Evolutionary conservation across 2,113 vertebrate genomes (phyloP).

Genomic region (Heterochromis multidens): DNA sequence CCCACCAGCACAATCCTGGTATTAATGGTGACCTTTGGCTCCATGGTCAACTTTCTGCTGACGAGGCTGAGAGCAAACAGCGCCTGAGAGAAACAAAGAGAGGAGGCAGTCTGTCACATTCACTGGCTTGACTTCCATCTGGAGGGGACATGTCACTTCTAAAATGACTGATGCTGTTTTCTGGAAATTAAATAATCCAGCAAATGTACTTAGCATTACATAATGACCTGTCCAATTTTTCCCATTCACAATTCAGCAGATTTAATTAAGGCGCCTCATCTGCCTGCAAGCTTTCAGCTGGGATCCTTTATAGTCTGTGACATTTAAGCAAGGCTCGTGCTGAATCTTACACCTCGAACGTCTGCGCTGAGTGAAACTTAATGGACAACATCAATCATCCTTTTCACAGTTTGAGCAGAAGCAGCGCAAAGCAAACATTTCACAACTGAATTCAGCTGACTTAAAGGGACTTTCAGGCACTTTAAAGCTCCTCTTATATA

Average conservation of each 20-base stretch:
- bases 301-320: neutral
- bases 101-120: neutral
- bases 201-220: neutral
- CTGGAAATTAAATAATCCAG: neutral
- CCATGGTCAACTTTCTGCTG: conserved; percentile 87
- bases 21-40: conserved; percentile 83
- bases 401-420: neutral
- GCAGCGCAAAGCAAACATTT: neutral
- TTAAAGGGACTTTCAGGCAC: neutral
- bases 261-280: neutral
- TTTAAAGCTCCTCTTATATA: neutral
- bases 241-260: neutral
- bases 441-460: neutral
- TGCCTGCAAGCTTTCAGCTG: neutral
- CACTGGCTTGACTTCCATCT: neutral
- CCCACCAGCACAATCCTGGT: conserved; percentile 90
- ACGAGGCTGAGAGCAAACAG: conserved; percentile 84
- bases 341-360: neutral
- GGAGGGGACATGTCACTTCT: neutral
- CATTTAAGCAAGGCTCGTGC: neutral
- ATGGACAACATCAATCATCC: neutral
- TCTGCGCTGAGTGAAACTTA: neutral
- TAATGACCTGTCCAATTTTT: neutral
- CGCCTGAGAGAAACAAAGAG: conserved; percentile 62
- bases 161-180: neutral